These are phyloP conservation scores for Halictus ligatus DNA, from an alignment of 2,888 invertebrate genomes.

Conservation along the genomic window DNA sequence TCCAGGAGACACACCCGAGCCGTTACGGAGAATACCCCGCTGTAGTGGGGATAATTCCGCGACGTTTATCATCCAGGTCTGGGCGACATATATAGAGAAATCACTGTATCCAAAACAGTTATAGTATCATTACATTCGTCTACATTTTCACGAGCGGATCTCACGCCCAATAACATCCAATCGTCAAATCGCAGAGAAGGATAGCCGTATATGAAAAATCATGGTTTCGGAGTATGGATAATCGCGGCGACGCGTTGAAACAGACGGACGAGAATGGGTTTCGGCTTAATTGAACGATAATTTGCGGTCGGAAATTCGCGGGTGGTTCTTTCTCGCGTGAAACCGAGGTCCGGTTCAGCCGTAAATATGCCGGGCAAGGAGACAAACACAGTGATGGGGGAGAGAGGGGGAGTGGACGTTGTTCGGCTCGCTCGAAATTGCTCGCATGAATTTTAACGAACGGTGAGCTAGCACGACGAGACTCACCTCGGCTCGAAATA, in stretches of 20 bases:
- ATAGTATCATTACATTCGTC: no score
- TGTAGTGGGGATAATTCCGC: no score
- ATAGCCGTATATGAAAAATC: background rate
- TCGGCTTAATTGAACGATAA: slow-evolving; percentile 55
- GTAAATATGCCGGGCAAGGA: slow-evolving; percentile 55
- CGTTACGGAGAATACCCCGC: no score
- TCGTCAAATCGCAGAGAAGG: background rate
- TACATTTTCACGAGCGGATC: no score
- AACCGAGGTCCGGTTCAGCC: slow-evolving; percentile 32
- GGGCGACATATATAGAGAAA: no score
- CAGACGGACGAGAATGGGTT: slow-evolving; percentile 4
- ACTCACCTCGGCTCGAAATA: slow-evolving; percentile 39
- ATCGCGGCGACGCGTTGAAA: slow-evolving; percentile 19
- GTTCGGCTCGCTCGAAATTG: slow-evolving; percentile 49
- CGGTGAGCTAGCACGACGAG: slow-evolving; percentile 30
- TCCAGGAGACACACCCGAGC: no score
- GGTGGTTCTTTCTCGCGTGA: slow-evolving; percentile 24
- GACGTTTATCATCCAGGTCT: no score
- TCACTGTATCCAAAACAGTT: no score
- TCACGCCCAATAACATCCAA: background rate
- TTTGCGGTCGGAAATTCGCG: slow-evolving; percentile 25
- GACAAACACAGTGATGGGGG: slow-evolving; percentile 39
- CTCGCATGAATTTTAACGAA: slow-evolving; percentile 61
- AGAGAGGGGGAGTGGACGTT: background rate
- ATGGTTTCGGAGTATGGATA: background rate